Base-by-base conservation (phyloP, 2,113 vertebrate genomes). In the Paracyprichromis sp. region DNA sequence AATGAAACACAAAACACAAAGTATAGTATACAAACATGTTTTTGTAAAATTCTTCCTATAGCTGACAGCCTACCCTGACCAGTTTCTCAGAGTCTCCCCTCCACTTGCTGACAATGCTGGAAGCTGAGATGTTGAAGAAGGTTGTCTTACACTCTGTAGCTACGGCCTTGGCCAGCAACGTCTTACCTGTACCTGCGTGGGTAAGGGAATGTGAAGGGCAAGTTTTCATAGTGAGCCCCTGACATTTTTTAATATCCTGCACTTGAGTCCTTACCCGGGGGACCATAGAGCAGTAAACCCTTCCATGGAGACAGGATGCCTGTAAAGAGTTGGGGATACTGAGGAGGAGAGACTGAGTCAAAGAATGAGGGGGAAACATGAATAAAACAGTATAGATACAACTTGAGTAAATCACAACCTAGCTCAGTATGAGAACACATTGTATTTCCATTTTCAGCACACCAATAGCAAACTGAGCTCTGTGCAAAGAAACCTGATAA, bases 61-160 rank as follows among this genome's bases (percentile, higher is more conserved):
- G n/a, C n/a, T n/a, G n/a, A n/a, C n/a, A n/a, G n/a, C n/a, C n/a
- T n/a, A n/a, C n/a, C n/a, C n/a, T n/a, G n/a, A n/a, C n/a, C n/a
- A n/a, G n/a, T n/a, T 99, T 99, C 94, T 99, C 99, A 2, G 99
- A 99, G 92, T 99, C 98, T 24, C 98, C 98, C 52, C 98, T 98
- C 99, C 98, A 99, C 88, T 99, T 99, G 96, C 98, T 99, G 94
- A 99, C 97, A 50, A 99, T 99, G 91, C 97, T 99, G 76, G 98
- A 99, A 9, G 98, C 97, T 2, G 98, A 99, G 90, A 99, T 99
- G 94, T 99, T 99, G 93, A 99, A 99, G 95, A 99, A 99, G 1
- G 99, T 99, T 2, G 98, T 99, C 29, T 97, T 98, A 90, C 98
- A 97, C 90, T 99, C 99, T 1, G 98, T 99, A 66, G 99, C 99